phyloP scores from a whole-genome alignment of 2,113 vertebrate species.

The Cnemophilus loriae region DNA sequence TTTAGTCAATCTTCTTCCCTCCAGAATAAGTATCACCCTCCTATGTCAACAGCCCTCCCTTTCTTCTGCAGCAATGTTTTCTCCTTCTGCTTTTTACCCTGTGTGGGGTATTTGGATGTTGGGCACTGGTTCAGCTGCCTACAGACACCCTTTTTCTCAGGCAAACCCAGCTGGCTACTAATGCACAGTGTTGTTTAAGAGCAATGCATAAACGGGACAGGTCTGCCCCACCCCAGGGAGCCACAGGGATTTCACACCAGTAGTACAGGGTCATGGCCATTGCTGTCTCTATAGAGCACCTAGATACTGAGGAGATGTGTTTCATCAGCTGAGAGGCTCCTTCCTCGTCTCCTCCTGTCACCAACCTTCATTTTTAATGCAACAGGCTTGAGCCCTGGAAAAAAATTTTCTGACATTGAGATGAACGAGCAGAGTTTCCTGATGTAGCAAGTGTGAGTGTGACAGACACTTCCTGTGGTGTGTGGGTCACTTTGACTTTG shows the following conservation, averaged over 20 bases:
- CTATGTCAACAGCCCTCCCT: not conserved
- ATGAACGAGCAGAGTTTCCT: not conserved
- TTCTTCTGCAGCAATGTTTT: not conserved
- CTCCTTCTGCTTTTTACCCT: not conserved
- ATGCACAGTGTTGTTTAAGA: not conserved
- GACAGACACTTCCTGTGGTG: not conserved
- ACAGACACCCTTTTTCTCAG: not conserved
- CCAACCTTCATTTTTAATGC: not conserved
- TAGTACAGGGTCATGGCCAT: not conserved
- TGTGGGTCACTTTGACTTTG: not conserved
- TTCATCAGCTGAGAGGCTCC: not conserved
- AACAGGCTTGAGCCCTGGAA: not conserved
- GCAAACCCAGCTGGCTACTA: not conserved
- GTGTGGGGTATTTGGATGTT: not conserved
- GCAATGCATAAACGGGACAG: not conserved
- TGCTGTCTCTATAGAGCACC: not conserved
- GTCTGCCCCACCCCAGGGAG: not conserved
- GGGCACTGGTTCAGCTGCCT: not conserved
- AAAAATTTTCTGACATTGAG: not conserved
- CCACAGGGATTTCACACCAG: not conserved
- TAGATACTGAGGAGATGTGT: not conserved
- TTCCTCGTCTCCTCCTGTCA: not conserved
- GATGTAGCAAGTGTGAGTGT: not conserved
- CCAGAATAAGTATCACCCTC: not conserved
- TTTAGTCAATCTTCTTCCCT: not conserved